phyloP scores from a whole-genome alignment of 2,113 vertebrate genomes.

The Phrynocephalus versicolor region DNA sequence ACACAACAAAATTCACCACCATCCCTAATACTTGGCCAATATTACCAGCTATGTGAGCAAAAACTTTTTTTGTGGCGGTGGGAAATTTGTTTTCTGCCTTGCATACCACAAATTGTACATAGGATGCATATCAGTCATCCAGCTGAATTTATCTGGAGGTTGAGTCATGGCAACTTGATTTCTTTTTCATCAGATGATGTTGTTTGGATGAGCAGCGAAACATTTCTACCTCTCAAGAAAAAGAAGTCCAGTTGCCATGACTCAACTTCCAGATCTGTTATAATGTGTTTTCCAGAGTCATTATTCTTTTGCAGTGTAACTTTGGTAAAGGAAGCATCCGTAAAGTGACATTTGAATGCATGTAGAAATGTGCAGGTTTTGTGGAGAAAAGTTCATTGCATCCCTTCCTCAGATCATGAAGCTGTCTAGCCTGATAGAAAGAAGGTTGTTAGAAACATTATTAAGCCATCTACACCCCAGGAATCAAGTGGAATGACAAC shows the following conservation, averaged over 20 bases:
- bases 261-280: too few relatives aligned
- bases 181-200: too few relatives aligned
- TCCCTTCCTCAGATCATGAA: not conserved
- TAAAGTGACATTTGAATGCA: not conserved
- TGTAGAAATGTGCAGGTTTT: not conserved
- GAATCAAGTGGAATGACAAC: not conserved
- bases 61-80: not conserved
- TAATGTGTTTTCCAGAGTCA: not conserved
- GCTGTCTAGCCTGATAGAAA: not conserved
- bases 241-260: too few relatives aligned
- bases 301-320: not conserved
- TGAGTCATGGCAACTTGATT: too few relatives aligned
- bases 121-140: not conserved
- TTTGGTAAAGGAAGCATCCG: not conserved
- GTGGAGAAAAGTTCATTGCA: not conserved
- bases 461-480: not conserved
- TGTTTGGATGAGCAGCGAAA: too few relatives aligned
- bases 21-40: too few relatives aligned
- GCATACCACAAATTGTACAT: not conserved
- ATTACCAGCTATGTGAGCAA: not conserved
- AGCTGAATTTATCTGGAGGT: too few relatives aligned
- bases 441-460: too few relatives aligned
- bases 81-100: not conserved
- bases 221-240: too few relatives aligned
- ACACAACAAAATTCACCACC: too few relatives aligned